Base-by-base conservation (phyloP, 2,797 vertebrate genomes). In the Peromyscus eremicus region DNA sequence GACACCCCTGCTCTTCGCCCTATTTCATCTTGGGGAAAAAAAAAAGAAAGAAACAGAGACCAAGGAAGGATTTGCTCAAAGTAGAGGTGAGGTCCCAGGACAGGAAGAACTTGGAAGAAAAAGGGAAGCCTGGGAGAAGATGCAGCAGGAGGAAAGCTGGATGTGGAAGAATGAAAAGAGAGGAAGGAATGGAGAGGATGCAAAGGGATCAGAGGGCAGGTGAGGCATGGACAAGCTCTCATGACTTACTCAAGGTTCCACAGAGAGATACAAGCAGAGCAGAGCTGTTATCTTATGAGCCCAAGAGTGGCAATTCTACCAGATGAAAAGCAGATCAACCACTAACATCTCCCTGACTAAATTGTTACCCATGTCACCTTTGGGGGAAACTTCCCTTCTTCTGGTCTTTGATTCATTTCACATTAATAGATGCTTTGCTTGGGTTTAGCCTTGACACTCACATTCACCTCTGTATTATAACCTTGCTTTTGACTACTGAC, bases 11-110 rank as follows among this genome's bases (percentile, higher is more conserved):
- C 34, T 60, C 57, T 70, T 76, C n/a, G 60, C 77, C 14, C 37
- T 25, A 6, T 93, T 97, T 96, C 40, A 97, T 88, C 34, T 60
- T 37, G 49, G 9, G 68, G 85, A 92, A 97, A 94, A 46, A 49
- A 52, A 14, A 52, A 52, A 52, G 10, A 46, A 60, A 92, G 89
- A 96, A 96, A 85, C 0, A 0, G 21, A 81, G 83, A 82, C 21
- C 0, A 17, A 62, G 66, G 73, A 93, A 95, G 92, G 29, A 34
- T 89, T 95, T 97, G 55, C 57, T 95, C n/a, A 37, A 90, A 64
- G 90, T 91, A 17, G 81, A 91, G 49, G 64, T 91, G 86, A 96
- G 16, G n/a, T 52, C 21, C 66, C 55, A 80, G 89, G 73, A 55
- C 12, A 23, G 64, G 71, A 77, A 89, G 80, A 93, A 73, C 32